Conservation (phyloP, 2,888 invertebrate species). For the Chorisops tibialis region DNA sequence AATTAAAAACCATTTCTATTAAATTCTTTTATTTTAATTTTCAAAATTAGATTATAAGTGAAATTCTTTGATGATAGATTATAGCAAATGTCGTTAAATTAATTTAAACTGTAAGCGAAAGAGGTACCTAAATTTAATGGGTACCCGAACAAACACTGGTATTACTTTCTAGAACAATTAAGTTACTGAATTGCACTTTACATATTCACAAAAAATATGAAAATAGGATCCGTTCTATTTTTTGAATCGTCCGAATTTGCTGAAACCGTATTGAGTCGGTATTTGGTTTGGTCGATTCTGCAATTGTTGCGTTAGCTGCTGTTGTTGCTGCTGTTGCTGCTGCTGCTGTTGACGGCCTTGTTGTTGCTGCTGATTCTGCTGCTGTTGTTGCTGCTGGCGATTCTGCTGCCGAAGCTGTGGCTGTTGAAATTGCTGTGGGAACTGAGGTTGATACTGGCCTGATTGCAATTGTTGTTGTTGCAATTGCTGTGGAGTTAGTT, state of each 20-base stretch:
- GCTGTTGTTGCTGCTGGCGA: conserved; percentile 41
- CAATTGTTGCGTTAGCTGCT: conserved; percentile 45
- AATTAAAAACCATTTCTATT: too few species aligned
- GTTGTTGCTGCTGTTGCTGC: conserved; percentile 41
- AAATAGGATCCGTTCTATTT: neutral
- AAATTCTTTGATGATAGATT: too few species aligned
- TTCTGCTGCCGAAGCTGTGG: conserved; percentile 37
- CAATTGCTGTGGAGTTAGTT: conserved; percentile 40
- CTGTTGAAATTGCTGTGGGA: conserved; percentile 33
- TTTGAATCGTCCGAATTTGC: conserved; percentile 46
- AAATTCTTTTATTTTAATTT: too few species aligned
- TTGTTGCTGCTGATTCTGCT: conserved; percentile 39
- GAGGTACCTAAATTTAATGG: too few species aligned
- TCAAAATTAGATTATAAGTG: too few species aligned
- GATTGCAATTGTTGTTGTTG: conserved; percentile 40
- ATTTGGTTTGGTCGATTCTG: conserved; percentile 47
- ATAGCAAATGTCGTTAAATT: too few species aligned
- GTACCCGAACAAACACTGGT: too few species aligned
- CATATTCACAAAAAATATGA: too few species aligned
- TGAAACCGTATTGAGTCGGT: conserved; percentile 46
- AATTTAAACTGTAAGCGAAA: too few species aligned
- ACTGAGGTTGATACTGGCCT: conserved; percentile 30
- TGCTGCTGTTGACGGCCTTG: conserved; percentile 42
- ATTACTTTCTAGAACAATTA: too few species aligned
- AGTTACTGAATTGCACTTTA: too few species aligned